Conservation (phyloP, 2,888 invertebrate species). For the Sceliomorpha sp. region DNA sequence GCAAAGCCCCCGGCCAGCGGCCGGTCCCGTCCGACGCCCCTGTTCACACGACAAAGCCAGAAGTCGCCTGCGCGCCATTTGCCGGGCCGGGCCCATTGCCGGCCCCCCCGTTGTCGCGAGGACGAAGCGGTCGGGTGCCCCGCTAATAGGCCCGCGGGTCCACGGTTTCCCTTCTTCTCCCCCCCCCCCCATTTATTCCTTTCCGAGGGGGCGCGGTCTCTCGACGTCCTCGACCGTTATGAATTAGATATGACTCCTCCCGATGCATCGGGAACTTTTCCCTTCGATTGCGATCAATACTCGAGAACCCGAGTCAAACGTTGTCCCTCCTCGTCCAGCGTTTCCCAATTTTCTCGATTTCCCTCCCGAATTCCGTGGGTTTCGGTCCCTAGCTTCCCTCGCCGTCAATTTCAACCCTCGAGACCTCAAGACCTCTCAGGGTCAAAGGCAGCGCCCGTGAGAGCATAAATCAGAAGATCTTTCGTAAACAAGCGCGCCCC, state of each 20-base stretch:
- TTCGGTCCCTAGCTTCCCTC: constrained; percentile 17
- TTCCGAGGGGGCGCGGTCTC: too few species aligned
- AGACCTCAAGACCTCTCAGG: constrained; percentile 51
- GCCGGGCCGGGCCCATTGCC: too few species aligned
- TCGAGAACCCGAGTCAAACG: constrained; percentile 42
- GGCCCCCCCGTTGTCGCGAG: too few species aligned
- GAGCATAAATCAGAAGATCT: constrained; percentile 65
- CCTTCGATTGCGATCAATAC: constrained; percentile 77
- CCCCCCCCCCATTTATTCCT: too few species aligned
- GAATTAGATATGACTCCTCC: constrained; percentile 71
- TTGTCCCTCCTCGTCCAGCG: constrained; percentile 55
- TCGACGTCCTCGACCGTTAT: constrained; percentile 47
- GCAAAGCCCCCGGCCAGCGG: too few species aligned
- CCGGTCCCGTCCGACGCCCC: too few species aligned
- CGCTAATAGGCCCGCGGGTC: too few species aligned
- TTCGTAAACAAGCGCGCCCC: constrained; percentile 61
- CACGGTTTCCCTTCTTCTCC: too few species aligned
- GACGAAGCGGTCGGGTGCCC: too few species aligned
- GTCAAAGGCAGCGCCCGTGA: constrained; percentile 64
- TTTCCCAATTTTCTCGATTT: constrained; percentile 18
- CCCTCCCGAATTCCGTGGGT: constrained; percentile 18
- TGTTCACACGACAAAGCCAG: too few species aligned
- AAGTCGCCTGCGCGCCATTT: too few species aligned
- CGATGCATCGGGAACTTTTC: constrained; percentile 63
- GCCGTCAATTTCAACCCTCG: constrained; percentile 29